Conservation (phyloP, 2,113 vertebrate genomes). For the Calyptomena viridis region DNA sequence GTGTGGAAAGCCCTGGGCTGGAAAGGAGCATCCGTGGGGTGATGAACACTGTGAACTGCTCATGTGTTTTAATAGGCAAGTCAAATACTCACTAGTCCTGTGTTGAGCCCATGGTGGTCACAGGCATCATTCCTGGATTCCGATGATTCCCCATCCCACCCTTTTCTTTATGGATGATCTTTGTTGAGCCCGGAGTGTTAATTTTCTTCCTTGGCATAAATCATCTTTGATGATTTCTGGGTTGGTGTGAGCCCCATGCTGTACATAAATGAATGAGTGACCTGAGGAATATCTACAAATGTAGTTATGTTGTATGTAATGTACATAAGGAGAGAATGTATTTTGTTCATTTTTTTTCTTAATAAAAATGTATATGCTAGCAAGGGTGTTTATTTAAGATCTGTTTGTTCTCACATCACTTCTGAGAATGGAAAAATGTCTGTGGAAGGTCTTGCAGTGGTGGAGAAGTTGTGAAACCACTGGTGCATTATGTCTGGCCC, state of each 20-base stretch:
- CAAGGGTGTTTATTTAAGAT: not conserved
- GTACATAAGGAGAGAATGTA: slow-evolving; percentile 99
- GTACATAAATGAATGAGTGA: slow-evolving; percentile 82
- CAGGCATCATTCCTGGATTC: not conserved
- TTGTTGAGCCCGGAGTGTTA: not conserved
- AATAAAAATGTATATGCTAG: slow-evolving; percentile 78
- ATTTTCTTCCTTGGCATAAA: slow-evolving; percentile 35
- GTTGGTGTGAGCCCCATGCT: slow-evolving; percentile 76
- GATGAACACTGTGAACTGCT: not conserved
- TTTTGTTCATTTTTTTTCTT: slow-evolving; percentile 94
- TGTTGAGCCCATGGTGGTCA: not conserved
- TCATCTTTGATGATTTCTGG: slow-evolving; percentile 51
- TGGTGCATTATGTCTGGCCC: not conserved
- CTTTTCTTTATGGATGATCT: not conserved
- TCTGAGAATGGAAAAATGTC: not conserved
- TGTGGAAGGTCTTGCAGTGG: not conserved
- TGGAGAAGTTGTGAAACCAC: not conserved
- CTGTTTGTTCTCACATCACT: not conserved
- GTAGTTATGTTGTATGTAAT: slow-evolving; percentile 95
- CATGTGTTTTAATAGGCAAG: not conserved
- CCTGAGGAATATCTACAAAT: slow-evolving; percentile 68
- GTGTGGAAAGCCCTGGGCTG: not conserved
- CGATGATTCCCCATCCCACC: not conserved
- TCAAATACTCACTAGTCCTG: not conserved
- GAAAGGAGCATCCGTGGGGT: not conserved